Evolutionary conservation across 92 coral and sea anemone genomes (phyloP), one percentile per base, ranked within the genome.

Genomic region (Siderastrea radians): DNA sequence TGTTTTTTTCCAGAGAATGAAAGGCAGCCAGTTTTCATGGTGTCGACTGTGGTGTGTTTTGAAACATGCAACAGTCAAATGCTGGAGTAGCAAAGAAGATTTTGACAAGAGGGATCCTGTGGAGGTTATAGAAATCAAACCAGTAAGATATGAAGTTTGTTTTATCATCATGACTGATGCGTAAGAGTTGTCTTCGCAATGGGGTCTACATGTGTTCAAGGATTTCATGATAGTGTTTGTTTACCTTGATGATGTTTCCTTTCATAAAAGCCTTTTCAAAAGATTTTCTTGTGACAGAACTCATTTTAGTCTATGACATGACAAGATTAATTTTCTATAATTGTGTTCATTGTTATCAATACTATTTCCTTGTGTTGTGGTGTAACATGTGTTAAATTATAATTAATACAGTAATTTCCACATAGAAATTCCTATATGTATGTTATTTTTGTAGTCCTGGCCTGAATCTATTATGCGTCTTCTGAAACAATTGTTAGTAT

Each of bases 31-130:
- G 70, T 92, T 93, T 51, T 74, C 94, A 9, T 97, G 98, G 95
- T 75, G 96, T 45, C 96, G 86, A 48, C 83, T 92, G 46, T 97
- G 99, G 99, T 97, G 99, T 83, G 91, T 87, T 58, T 90, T 97
- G 43, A 87, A 84, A n/a, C 95, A 94, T 80, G 87, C 96, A 12
- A 83, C 82, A 71, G 74, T 97, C n/a, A 93, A 91, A 53, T 91
- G 96, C 84, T 97, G 99, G 99, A 93, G 88, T 14, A 89, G 70
- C 9, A 92, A 92, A 85, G 94, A 94, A 44, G 98, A 94, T 72
- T 75, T 63, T 3, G 72, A 74, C 17, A 75, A 84, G 12, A 50
- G 67, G 6, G 85, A 90, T 68, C 96, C 93, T 4, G 72, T 82
- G 43, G 98, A 95, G 64, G 66, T 78, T 6, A 91, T 95, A 72